These are phyloP conservation scores for Boloria selene DNA, from an alignment of 2,888 invertebrate genomes.

Conservation along the genomic window DNA sequence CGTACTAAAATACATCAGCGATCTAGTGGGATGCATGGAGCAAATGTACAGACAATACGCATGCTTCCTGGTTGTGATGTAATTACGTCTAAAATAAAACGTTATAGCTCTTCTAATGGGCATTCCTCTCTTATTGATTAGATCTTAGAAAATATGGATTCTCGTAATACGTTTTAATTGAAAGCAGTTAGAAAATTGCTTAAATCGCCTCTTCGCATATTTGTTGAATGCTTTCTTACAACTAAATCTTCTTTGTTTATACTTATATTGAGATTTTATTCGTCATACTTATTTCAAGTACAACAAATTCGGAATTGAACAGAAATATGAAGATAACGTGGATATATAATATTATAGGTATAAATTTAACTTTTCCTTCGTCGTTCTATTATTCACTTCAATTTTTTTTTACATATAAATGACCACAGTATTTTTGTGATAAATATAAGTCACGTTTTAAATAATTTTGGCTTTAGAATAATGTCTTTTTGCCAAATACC, in stretches of 20 bases:
- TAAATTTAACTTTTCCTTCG: too few species aligned
- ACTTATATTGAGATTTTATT: too few species aligned
- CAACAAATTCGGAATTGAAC: too few species aligned
- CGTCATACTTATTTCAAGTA: too few species aligned
- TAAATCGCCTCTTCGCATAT: background rate
- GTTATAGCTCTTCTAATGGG: conserved; percentile 15
- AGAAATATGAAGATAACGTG: too few species aligned
- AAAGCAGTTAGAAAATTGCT: background rate
- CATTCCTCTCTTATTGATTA: background rate
- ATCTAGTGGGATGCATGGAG: conserved; percentile 33
- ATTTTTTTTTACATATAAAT: too few species aligned
- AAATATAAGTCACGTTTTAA: background rate
- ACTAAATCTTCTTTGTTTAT: too few species aligned
- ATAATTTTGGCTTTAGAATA: conserved; percentile 57
- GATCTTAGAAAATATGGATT: conserved; percentile 3
- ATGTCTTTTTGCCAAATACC: conserved; percentile 49
- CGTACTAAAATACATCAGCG: conserved; percentile 48
- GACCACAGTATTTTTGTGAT: background rate
- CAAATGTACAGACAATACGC: conserved; percentile 45
- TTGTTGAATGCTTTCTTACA: background rate
- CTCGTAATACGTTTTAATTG: background rate
- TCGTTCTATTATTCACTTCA: too few species aligned
- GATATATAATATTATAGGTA: too few species aligned
- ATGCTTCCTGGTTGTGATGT: conserved; percentile 61
- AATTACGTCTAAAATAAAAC: conserved; percentile 35